Conservation (phyloP, 2,797 vertebrate genomes). For the Thunnus albacares region DNA sequence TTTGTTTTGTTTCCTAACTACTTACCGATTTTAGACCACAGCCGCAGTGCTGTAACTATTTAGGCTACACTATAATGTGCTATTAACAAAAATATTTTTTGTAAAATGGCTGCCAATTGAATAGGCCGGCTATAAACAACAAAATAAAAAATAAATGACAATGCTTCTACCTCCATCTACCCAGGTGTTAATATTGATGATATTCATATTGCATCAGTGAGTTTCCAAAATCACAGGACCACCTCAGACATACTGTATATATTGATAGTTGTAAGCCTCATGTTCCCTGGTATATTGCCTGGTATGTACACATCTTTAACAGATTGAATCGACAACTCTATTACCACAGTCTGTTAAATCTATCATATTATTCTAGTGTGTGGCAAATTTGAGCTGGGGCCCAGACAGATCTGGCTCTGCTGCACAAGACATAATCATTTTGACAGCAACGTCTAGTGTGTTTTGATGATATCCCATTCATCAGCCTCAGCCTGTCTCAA, state of each 20-base stretch:
- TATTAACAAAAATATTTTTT: too few relatives aligned
- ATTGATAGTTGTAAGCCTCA: neutral
- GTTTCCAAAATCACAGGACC: too few relatives aligned
- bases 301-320: neutral
- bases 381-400: neutral
- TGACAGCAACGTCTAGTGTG: slow-evolving; percentile 13
- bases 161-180: neutral
- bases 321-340: neutral
- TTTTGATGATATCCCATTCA: slow-evolving; percentile 26
- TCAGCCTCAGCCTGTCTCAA: slow-evolving; percentile 23
- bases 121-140: too few relatives aligned
- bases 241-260: neutral
- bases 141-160: neutral
- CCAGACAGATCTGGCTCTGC: slow-evolving; percentile 13
- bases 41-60: too few relatives aligned
- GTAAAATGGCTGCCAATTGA: too few relatives aligned
- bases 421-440: slow-evolving; percentile 13
- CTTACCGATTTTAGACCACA: too few relatives aligned
- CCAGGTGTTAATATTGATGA: neutral
- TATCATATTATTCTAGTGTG: neutral
- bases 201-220: neutral
- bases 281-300: neutral
- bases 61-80: too few relatives aligned
- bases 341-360: slow-evolving; percentile 3
- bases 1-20: too few relatives aligned